Base-by-base conservation (phyloP, 2,888 invertebrate species). In the Andrena chrysosceles region DNA sequence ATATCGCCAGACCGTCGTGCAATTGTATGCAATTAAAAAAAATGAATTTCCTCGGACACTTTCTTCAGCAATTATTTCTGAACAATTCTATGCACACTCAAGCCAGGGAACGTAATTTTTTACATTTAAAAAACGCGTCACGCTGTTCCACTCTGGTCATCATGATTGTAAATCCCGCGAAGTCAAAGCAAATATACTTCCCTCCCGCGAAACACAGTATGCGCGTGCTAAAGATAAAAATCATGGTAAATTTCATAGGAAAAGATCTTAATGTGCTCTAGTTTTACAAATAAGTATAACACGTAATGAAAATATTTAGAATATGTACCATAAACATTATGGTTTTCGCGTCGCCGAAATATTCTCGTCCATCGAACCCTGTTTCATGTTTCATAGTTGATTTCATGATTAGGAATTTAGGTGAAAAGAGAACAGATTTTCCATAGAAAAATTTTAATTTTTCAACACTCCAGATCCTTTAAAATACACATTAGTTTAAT, bases 221-320 rank as follows among this genome's bases (percentile, higher is more conserved):
- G 48, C 66, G 42, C 81, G 72, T 72, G 75, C 64, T 69, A 66
- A 75, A 77, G 26, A 16, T 77, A 69, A 59, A 81, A 81, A 81
- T 81, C 81, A 64, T 62, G 29, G 49, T 26, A 20, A 54, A 29
- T 54, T 26, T 20, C n/a, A 42, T 26, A 42, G 20, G 23, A 35
- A 76, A 54, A 20, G 23, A n/a, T n/a, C 13, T 20, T 62, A 29
- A 20, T 42, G n/a, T 29, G 29, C 29, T n/a, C 13, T 29, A 49
- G 48, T 29, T 67, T 52, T 13, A 52, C 52, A 48, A n/a, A 31
- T n/a, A 5, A 10, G 13, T 49, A 20, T 52, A 52, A 52, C 49
- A 67, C 31, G 31, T 52, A 52, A 67, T 29, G 29, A 49, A 26
- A 31, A 31, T 31, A n/a, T 49, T 49, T 49, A 20, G 48, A 48